Conservation (phyloP, 1,140 invertebrate genomes). For the Drosophila tristis region DNA sequence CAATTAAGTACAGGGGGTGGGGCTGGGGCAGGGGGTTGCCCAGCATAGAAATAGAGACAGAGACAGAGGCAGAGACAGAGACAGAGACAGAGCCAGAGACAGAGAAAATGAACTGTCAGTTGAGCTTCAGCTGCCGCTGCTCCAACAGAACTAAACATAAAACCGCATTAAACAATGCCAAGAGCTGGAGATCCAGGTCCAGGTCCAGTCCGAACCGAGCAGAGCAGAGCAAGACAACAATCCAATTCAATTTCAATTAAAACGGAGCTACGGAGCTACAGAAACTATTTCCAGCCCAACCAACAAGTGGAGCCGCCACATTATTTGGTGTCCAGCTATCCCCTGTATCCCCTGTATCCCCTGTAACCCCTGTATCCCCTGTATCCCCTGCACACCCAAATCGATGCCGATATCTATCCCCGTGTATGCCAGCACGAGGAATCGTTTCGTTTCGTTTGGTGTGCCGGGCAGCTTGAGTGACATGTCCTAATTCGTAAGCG, state of each 20-base stretch:
- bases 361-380: too few relatives aligned
- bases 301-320: slow-evolving; percentile 42
- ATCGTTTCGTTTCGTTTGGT: too few relatives aligned
- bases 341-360: too few relatives aligned
- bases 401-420: slow-evolving; percentile 21
- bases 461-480: slow-evolving; percentile 62
- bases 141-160: not conserved
- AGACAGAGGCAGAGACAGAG: not conserved
- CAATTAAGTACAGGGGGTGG: not conserved
- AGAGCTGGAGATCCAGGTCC: too few relatives aligned
- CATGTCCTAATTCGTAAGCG: slow-evolving; percentile 81
- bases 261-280: not conserved
- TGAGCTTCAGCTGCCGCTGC: not conserved
- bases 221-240: not conserved
- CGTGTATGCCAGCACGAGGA: not conserved
- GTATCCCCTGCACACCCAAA: not conserved
- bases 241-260: slow-evolving; percentile 27
- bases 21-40: too few relatives aligned
- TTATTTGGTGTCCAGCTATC: not conserved
- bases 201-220: too few relatives aligned
- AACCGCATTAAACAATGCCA: slow-evolving; percentile 17
- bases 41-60: too few relatives aligned
- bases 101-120: slow-evolving; percentile 1
- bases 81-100: too few relatives aligned
- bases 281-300: slow-evolving; percentile 27